Conservation (phyloP, 2,888 invertebrate species). For the Pristionchus maxplancki region DNA sequence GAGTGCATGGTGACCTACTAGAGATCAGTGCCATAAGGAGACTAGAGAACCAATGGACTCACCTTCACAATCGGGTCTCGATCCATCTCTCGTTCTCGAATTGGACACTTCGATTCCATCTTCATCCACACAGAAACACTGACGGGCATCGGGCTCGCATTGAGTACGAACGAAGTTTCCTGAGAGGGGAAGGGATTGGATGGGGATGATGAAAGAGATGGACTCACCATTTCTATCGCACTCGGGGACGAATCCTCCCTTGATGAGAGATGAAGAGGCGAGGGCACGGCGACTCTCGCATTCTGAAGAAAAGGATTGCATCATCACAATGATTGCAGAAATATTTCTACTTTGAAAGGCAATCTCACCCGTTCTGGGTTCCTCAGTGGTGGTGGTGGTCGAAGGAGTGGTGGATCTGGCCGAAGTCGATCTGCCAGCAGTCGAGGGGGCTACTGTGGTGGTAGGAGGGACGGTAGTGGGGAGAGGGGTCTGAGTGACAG, state of each 20-base stretch:
- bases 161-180: conserved; percentile 64
- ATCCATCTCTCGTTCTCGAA: conserved; percentile 68
- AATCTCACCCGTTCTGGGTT: conserved; percentile 43
- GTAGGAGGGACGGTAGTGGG: conserved; percentile 3
- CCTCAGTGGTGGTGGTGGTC: conserved; percentile 53
- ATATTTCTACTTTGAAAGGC: no score
- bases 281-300: conserved; percentile 71
- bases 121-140: conserved; percentile 80
- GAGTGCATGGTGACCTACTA: conserved; percentile 8
- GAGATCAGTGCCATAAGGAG: not conserved
- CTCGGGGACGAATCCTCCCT: conserved; percentile 79
- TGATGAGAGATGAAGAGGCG: conserved; percentile 69
- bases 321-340: not conserved
- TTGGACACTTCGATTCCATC: conserved; percentile 76
- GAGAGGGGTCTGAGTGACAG: not conserved
- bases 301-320: conserved; percentile 57
- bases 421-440: conserved; percentile 52
- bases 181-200: conserved; percentile 68
- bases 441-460: conserved; percentile 50
- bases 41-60: conserved; percentile 6
- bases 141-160: conserved; percentile 79
- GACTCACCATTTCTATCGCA: conserved; percentile 69
- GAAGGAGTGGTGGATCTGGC: conserved; percentile 5
- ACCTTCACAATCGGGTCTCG: conserved; percentile 75
- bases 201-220: not conserved